These are phyloP conservation scores for Parnassius apollo DNA, from an alignment of 2,888 invertebrate genomes.

Conservation along the genomic window DNA sequence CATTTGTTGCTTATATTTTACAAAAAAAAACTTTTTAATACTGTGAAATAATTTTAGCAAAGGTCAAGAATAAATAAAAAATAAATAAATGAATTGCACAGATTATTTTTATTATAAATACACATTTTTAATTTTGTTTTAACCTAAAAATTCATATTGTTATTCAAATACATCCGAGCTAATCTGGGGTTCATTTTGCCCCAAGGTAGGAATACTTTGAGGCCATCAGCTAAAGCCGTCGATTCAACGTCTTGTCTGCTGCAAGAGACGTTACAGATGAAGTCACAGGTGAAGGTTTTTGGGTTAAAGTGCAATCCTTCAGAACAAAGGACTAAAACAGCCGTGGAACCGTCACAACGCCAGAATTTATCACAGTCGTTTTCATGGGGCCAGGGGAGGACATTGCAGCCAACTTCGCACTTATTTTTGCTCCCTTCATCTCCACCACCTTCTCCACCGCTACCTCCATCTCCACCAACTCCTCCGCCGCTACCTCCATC, in stretches of 20 bases:
- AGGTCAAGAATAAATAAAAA: slow-evolving; percentile 21
- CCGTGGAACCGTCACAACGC: slow-evolving; percentile 48
- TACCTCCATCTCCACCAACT: slow-evolving; percentile 5
- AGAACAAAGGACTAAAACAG: slow-evolving; percentile 48
- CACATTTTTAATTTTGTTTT: too few relatives aligned
- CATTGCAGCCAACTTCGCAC: slow-evolving; percentile 53
- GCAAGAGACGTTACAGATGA: slow-evolving; percentile 56
- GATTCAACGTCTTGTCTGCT: slow-evolving; percentile 40
- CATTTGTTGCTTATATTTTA: too few relatives aligned
- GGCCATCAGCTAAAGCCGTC: slow-evolving; percentile 40
- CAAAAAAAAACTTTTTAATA: too few relatives aligned
- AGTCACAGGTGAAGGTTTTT: slow-evolving; percentile 56
- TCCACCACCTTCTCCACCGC: slow-evolving; percentile 2
- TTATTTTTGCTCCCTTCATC: slow-evolving; percentile 27
- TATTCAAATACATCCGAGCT: neutral
- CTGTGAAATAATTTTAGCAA: neutral
- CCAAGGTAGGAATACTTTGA: slow-evolving; percentile 56
- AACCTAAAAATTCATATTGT: neutral
- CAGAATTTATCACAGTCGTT: slow-evolving; percentile 66
- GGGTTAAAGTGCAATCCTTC: slow-evolving; percentile 66
- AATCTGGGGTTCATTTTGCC: slow-evolving; percentile 39
- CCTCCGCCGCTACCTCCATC: slow-evolving; percentile 3
- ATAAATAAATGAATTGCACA: slow-evolving; percentile 8
- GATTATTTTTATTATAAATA: too few relatives aligned
- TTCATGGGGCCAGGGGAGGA: slow-evolving; percentile 59